Percentiles rank a stretch among this genome's conserved stretches.
Evolutionary conservation across 2,113 vertebrate species (phyloP).

Genomic region (Neogobius melanostomus): DNA sequence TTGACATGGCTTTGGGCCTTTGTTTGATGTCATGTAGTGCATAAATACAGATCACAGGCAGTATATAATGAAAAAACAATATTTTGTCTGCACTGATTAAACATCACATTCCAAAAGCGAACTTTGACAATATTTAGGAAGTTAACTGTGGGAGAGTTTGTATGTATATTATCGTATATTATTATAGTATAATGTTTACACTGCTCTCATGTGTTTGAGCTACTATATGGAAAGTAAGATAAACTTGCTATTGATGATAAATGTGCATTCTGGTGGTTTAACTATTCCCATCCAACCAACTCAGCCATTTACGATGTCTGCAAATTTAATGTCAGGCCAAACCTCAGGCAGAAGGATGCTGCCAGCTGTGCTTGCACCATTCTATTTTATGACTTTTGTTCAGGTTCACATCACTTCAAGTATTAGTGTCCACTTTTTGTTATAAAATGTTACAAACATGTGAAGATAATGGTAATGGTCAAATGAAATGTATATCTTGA

Average conservation of each 20-base stretch:
- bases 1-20: constrained; percentile 18
- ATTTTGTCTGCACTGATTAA: neutral
- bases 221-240: too few species aligned
- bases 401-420: constrained; percentile 9
- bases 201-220: too few species aligned
- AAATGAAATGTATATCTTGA: neutral
- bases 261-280: constrained; percentile 27
- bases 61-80: neutral
- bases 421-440: neutral
- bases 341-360: constrained; percentile 53
- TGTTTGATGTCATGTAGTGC: constrained; percentile 5
- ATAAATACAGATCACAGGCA: constrained; percentile 9
- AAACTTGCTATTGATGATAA: neutral
- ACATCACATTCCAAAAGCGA: neutral
- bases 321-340: constrained; percentile 57
- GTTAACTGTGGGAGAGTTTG: too few species aligned
- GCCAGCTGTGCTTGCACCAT: constrained; percentile 45
- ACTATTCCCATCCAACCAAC: constrained; percentile 40
- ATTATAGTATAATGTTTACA: too few species aligned
- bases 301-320: constrained; percentile 52
- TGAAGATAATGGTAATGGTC: neutral
- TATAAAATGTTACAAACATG: neutral
- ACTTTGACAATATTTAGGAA: too few species aligned
- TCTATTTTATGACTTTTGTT: constrained; percentile 21
- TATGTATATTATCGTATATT: too few species aligned